Conservation (phyloP, 2,797 vertebrate genomes). For the Eulemur mongoz region DNA sequence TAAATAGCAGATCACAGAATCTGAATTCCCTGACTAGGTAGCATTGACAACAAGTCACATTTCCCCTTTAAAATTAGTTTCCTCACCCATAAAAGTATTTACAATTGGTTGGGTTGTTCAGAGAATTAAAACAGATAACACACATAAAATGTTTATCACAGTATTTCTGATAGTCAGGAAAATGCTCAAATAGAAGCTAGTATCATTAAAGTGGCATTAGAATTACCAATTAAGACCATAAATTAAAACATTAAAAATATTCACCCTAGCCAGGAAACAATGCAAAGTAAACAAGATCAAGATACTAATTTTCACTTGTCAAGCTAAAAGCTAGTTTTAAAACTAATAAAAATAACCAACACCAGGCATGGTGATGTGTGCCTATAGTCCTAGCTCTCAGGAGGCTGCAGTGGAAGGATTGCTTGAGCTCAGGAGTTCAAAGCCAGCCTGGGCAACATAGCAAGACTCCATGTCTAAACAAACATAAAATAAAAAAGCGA, state of each 20-base stretch:
- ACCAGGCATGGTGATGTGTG: too few species aligned
- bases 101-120: not conserved
- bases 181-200: not conserved
- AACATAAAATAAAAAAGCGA: not conserved
- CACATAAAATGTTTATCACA: not conserved
- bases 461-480: not conserved
- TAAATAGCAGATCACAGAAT: not conserved
- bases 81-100: not conserved
- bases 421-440: too few species aligned
- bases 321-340: not conserved
- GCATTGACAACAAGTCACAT: not conserved
- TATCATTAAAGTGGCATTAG: not conserved
- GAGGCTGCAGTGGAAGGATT: too few species aligned
- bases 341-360: too few species aligned
- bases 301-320: not conserved
- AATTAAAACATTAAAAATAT: conserved; percentile 20
- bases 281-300: not conserved
- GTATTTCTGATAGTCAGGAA: not conserved
- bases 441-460: too few species aligned
- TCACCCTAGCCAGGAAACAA: not conserved
- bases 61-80: not conserved
- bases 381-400: too few species aligned
- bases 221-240: not conserved
- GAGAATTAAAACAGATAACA: not conserved
- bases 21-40: not conserved